Conservation (phyloP, 1,140 invertebrate species). For the Cyrtorhinus lividipennis region DNA sequence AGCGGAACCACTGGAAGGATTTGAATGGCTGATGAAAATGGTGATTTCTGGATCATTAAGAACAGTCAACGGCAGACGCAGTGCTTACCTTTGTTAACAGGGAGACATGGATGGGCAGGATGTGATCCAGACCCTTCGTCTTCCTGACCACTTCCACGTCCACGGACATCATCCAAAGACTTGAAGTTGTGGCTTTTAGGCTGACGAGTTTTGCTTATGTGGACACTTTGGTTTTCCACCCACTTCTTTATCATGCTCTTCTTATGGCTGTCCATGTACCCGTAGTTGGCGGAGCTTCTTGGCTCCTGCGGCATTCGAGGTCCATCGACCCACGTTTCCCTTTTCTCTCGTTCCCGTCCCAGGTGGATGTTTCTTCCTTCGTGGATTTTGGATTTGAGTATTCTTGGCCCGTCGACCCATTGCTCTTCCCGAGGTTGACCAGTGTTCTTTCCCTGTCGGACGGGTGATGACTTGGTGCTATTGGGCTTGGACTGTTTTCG, state of each 20-base stretch:
- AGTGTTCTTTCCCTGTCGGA: conserved; percentile 11
- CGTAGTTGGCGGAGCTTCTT: conserved; percentile 40
- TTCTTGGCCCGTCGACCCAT: conserved; percentile 89
- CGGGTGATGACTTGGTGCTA: conserved; percentile 26
- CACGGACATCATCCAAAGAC: conserved; percentile 18
- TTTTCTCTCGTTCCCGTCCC: conserved; percentile 55
- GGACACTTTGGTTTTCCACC: conserved; percentile 79
- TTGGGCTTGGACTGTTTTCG: not conserved
- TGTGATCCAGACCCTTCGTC: conserved; percentile 19
- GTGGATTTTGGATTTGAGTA: conserved; percentile 65
- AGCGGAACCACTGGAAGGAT: conserved; percentile 22
- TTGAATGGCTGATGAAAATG: no score
- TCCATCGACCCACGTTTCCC: conserved; percentile 89
- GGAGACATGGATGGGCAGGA: not conserved
- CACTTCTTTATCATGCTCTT: conserved; percentile 85
- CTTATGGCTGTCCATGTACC: conserved; percentile 81
- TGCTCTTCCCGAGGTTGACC: conserved; percentile 51
- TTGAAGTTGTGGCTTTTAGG: conserved; percentile 19
- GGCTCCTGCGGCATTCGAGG: conserved; percentile 41
- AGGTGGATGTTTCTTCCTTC: conserved; percentile 46
- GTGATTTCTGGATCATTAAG: no score
- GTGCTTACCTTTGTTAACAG: conserved; percentile 10
- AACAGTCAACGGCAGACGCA: no score
- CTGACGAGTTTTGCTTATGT: conserved; percentile 34
- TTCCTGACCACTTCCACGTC: conserved; percentile 26